Evolutionary conservation across 2,888 invertebrate species (phyloP), one percentile per base, ranked within the genome.

Genomic region (Catocala fraxini): DNA sequence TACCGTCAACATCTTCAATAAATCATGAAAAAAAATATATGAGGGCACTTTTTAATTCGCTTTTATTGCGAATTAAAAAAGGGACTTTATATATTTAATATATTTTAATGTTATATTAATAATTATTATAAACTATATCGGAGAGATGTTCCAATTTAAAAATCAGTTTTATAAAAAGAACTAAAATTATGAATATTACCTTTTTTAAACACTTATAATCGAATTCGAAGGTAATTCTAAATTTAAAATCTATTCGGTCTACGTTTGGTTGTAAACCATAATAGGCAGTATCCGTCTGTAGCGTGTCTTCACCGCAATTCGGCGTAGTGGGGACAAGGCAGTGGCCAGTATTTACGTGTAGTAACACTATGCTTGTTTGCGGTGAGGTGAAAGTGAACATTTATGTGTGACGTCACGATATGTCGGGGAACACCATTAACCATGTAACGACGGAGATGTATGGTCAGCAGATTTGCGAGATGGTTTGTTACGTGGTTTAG

Each of bases 321-420:
- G 51, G 59, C 35, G 45, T 56, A 46, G 66, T 68, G 59, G 45
- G 58, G 57, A 41, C 53, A 69, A 65, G 59, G 72, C 65, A 59
- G 47, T 56, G 55, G 59, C 52, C 64, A 63, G 71, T 82, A 70
- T 83, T 75, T 79, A 76, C 71, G 70, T 68, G 64, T 39, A 25
- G 25, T 25, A 41, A 25, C 35, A 49, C 42, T n/a, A 45, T 63
- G 71, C 62, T 60, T 78, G 83, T 81, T 78, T 82, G 82, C 72
- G 83, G 80, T 56, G 60, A 70, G 70, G 87, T 80, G 90, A 90
- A 88, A 91, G 91, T 90, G 89, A 79, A 77, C 84, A 80, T 84
- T 79, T 84, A 80, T 73, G 80, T 77, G 80, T 88, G 89, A 89
- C 89, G 89, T 88, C 88, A 89, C 84, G 72, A 78, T 81, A 79